Base-by-base conservation (phyloP, 2,888 invertebrate genomes). In the Formica aserva region DNA sequence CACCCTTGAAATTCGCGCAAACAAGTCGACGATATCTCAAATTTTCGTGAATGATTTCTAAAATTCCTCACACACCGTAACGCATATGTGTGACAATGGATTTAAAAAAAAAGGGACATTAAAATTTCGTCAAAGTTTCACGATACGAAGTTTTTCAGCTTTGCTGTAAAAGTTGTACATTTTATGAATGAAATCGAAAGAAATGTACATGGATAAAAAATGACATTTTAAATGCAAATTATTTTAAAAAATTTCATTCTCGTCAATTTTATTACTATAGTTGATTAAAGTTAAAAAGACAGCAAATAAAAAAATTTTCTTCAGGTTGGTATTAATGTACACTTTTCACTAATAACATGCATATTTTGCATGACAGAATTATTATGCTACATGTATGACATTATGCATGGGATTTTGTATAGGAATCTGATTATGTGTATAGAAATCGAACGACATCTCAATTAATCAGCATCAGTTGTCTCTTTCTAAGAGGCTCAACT, bases 1-100 rank as follows among this genome's bases (percentile, higher is more conserved):
- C 76, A 29, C 32, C 26, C 35, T 81, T 63, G 18, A 60, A 65
- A 80, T 72, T 72, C 41, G 45, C 60, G 32, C 32, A 8, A 57
- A 71, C 71, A 41, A 45, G 60, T 80, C 60, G 72, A 78, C 55
- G 55, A 78, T 41, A 72, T 80, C 60, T 18, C 5, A 69, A 32
- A 29, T 32, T 52, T 55, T 26, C n/a, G 15, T 18, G 11, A 26
- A 15, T 11, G 13, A 55, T 71, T 57, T 72, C 15, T 55, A 62
- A 41, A n/a, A 52, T 76, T 60, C 15, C 3, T 62, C 41, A 8
- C 3, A 29, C 38, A 63, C 38, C n/a, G n/a, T 26, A 52, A 63
- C 26, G 52, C 45, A 41, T 38, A 38, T 74, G 38, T 57, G 77
- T 78, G 18, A 57, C 18, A 32, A 71, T 6, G 0, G 38, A 18